Base-by-base conservation (phyloP, 2,888 invertebrate species). In the Pogonocherus hispidulus region DNA sequence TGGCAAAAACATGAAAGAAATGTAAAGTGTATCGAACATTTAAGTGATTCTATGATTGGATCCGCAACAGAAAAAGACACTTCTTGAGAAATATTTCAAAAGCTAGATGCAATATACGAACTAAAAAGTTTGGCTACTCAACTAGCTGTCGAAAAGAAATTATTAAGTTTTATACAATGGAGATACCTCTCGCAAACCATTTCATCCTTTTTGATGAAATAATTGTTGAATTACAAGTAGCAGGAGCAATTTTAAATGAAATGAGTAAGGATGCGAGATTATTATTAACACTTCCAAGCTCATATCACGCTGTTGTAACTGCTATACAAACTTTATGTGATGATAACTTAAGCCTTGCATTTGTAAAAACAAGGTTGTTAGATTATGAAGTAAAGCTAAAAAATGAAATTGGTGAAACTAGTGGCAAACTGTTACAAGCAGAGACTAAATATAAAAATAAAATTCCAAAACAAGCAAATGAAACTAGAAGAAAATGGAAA, bases 241-340 rank as follows among this genome's bases (percentile, higher is more conserved):
- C 27, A 27, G 27, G 27, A 27, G 27, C 27, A 27, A 27, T 8
- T 5, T 8, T 27, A 27, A 27, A 27, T 27, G 27, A 8, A 27
- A 27, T 27, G 27, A 27, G 27, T 27, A 27, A 27, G 8, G 8
- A 5, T 27, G 27, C 27, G 4, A 3, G 27, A 27, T 71, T 83
- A 22, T 69, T 83, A 8, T 49, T 82, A 1, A 81, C 81, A 14
- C 63, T 83, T 37, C 81, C 82, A 3, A n/a, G 74, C 11, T 57
- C 72, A 16, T 82, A 83, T 69, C 4, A 27, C 27, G 3, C 27
- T 5, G 79, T 83, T 2, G 76, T 81, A 16, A 82, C 82, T 8
- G 82, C 83, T 0, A 76, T 83, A 0, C 81, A 83, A 73, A 82
- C 81, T 0, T 67, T 83, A 11, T 66, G 77, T 0, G 80, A 82